Evolutionary conservation across 1,140 invertebrate genomes (phyloP).

Genomic region (Gryllus bimaculatus): DNA sequence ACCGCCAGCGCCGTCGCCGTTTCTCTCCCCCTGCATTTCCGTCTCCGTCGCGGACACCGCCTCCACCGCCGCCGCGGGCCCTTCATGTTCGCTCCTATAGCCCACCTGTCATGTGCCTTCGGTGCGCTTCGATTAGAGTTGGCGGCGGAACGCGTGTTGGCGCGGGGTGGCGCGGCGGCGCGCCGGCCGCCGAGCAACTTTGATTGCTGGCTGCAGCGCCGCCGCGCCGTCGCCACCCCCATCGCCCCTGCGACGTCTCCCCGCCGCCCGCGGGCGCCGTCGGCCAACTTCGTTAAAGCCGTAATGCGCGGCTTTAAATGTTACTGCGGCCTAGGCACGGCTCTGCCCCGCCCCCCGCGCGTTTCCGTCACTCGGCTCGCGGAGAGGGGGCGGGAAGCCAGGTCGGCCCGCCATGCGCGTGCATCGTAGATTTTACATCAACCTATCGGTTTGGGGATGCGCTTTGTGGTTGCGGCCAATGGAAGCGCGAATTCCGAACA

Average conservation of each 20-base stretch:
- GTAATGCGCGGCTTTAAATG: constrained; percentile 3
- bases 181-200: background rate
- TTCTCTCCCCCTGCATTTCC: too few species aligned
- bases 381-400: too few species aligned
- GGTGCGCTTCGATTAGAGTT: background rate
- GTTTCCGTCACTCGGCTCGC: too few species aligned
- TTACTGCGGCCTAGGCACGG: background rate
- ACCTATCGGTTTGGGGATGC: too few species aligned
- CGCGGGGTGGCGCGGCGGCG: background rate
- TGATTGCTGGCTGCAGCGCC: background rate
- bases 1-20: too few species aligned
- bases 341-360: background rate
- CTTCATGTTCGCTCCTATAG: background rate
- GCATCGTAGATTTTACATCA: too few species aligned
- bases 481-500: too few species aligned
- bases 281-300: background rate
- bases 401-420: too few species aligned
- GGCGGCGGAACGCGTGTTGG: background rate
- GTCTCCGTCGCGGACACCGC: too few species aligned
- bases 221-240: background rate
- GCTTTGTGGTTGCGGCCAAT: too few species aligned
- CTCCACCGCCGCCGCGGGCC: background rate
- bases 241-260: background rate
- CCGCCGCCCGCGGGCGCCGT: too few species aligned
- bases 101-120: background rate